A percentile compares a stretch with the other conserved stretches of the same genome.
Conservation (phyloP, 2,888 invertebrate genomes). For the Protula sp. region DNA sequence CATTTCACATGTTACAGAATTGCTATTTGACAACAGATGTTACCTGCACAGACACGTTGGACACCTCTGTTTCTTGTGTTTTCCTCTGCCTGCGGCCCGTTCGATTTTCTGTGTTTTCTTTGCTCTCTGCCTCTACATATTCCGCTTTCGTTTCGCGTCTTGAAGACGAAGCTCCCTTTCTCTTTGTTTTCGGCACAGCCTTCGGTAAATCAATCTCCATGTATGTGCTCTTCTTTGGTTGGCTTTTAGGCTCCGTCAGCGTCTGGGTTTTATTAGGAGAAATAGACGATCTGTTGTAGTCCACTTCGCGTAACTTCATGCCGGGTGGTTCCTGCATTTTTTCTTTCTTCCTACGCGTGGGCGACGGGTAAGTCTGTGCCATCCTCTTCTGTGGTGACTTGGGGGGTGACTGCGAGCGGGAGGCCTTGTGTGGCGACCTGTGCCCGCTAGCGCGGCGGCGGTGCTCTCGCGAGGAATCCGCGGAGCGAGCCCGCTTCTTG, state of each 20-base stretch:
- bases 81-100: slow-evolving; percentile 2
- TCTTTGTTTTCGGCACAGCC: neutral
- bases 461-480: too few relatives aligned
- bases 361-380: neutral
- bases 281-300: neutral
- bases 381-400: neutral
- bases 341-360: neutral
- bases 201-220: slow-evolving; percentile 16
- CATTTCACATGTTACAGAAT: too few relatives aligned
- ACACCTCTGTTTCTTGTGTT: too few relatives aligned
- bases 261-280: too few relatives aligned
- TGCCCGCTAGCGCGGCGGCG: too few relatives aligned
- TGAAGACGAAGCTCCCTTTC: neutral
- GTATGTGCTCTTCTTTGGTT: neutral
- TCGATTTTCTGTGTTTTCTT: neutral
- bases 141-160: too few relatives aligned
- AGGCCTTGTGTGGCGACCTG: too few relatives aligned
- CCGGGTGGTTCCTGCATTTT: neutral
- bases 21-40: too few relatives aligned
- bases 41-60: too few relatives aligned
- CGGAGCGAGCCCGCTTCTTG: neutral
- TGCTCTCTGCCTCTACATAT: neutral
- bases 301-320: neutral
- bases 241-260: too few relatives aligned
- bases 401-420: neutral